These are phyloP conservation scores for Plestiodon gilberti DNA, from an alignment of 2,113 vertebrate species.

Conservation along the genomic window DNA sequence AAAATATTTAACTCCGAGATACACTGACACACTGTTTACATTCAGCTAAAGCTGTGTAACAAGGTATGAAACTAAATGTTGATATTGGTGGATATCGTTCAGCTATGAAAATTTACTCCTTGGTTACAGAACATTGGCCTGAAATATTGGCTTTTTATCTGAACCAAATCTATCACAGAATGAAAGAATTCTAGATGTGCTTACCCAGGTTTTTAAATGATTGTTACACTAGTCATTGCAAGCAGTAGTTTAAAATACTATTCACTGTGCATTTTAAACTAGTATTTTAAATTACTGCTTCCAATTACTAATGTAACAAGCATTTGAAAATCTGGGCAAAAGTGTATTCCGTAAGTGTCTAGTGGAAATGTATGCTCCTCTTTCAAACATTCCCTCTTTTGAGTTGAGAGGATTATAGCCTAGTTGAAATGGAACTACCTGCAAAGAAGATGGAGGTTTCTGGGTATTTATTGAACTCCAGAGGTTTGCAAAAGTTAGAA, in stretches of 20 bases:
- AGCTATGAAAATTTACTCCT: neutral
- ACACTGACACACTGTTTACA: neutral
- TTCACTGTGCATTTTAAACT: neutral
- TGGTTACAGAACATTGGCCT: neutral
- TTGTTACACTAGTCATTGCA: conserved; percentile 4
- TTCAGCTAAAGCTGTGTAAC: conserved; percentile 17
- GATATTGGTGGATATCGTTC: neutral
- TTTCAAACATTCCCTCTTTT: too few species aligned
- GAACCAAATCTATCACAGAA: conserved; percentile 15
- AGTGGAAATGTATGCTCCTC: conserved; percentile 23
- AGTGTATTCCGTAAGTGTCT: neutral
- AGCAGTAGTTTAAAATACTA: conserved; percentile 25
- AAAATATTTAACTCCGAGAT: neutral
- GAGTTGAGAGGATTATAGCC: too few species aligned
- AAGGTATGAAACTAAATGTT: neutral
- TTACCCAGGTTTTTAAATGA: neutral
- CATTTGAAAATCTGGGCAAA: neutral
- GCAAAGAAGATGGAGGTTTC: too few species aligned
- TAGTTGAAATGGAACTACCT: too few species aligned
- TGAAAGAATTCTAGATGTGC: neutral
- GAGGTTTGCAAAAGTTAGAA: too few species aligned
- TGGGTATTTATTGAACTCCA: too few species aligned
- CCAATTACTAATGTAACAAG: too few species aligned
- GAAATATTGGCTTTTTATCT: conserved; percentile 24
- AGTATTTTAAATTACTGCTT: neutral